Percentiles rank a stretch among this genome's conserved stretches.
Evolutionary conservation across 2,888 invertebrate species (phyloP).

Genomic region (Perithous albicinctus): DNA sequence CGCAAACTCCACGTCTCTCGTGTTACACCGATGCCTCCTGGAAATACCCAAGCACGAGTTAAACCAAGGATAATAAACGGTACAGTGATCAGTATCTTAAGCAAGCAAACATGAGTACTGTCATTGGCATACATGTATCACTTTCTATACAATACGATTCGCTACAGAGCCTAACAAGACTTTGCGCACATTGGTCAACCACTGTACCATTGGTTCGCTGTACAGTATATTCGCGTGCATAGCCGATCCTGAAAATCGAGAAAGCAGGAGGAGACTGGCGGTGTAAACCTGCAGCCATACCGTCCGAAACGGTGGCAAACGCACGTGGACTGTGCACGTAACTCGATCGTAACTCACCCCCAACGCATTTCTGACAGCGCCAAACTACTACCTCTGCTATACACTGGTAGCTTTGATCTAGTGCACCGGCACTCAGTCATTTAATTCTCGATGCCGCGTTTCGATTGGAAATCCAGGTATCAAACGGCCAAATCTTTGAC

Average conservation of each 20-base stretch:
- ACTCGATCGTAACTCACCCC: slow-evolving; percentile 48
- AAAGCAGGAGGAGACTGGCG: background rate
- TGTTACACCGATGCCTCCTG: background rate
- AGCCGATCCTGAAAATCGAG: background rate
- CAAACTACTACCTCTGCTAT: slow-evolving; percentile 19
- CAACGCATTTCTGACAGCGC: slow-evolving; percentile 47
- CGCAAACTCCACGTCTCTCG: slow-evolving; percentile 7
- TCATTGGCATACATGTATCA: background rate
- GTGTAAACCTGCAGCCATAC: slow-evolving; percentile 19
- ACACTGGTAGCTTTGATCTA: slow-evolving; percentile 54
- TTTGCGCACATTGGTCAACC: background rate
- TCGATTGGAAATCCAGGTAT: slow-evolving; percentile 3
- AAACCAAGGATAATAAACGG: background rate
- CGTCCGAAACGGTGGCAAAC: slow-evolving; percentile 5
- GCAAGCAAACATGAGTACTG: background rate
- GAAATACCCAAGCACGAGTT: background rate
- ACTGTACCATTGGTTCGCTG: slow-evolving; percentile 1
- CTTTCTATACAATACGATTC: background rate
- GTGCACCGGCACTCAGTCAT: slow-evolving; percentile 40
- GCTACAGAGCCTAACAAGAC: background rate
- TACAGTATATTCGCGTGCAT: slow-evolving; percentile 23
- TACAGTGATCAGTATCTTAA: slow-evolving; percentile 5
- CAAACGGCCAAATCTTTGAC: background rate
- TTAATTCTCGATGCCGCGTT: background rate
- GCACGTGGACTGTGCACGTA: slow-evolving; percentile 52